Base-by-base conservation (phyloP, 1,140 invertebrate species). In the Drosophila micromelanica region DNA sequence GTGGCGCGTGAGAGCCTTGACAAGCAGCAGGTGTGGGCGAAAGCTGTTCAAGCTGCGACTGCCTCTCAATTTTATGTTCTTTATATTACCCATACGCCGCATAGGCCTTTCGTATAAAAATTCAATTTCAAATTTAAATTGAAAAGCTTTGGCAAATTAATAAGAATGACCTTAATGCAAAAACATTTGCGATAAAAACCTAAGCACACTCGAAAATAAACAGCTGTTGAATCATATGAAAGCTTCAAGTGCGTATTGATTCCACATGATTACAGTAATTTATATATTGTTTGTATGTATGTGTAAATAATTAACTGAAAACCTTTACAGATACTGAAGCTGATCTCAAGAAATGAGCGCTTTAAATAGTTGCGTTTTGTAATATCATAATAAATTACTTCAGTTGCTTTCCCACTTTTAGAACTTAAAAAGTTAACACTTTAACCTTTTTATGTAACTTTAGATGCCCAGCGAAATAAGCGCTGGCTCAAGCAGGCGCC, bases 61-160 rank as follows among this genome's bases (percentile, higher is more conserved):
- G 32, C 43, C 46, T 59, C 60, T 64, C 42, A 74, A 37, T 81
- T 81, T 82, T 84, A 82, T 82, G 75, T 64, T 42, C 38, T 73
- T 73, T 76, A 78, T 78, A 82, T 84, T 78, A 84, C 71, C 56
- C 73, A 85, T 76, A 85, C 68, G 77, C 80, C 63, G 63, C 64
- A 40, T 73, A 51, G 60, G 65, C 65, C 64, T 62, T 17, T 59
- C 57, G 45, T 60, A 85, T 85, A 85, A 80, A 85, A 85, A 86
- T 85, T 85, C 80, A 85, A 85, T 85, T 85, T 86, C 56, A 74
- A 80, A 79, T 85, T 77, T 85, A 85, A 85, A 85, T 85, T 85
- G 81, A 86, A 86, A 86, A 80, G 80, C 79, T 80, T 73, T 40
- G 15, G 20, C 9, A 59, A 57, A 49, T 59, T 59, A 67, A 57